Evolutionary conservation across 2,113 vertebrate species (phyloP), one percentile per base, ranked within the genome.

Genomic region (Sinocyclocheilus anophthalmus): DNA sequence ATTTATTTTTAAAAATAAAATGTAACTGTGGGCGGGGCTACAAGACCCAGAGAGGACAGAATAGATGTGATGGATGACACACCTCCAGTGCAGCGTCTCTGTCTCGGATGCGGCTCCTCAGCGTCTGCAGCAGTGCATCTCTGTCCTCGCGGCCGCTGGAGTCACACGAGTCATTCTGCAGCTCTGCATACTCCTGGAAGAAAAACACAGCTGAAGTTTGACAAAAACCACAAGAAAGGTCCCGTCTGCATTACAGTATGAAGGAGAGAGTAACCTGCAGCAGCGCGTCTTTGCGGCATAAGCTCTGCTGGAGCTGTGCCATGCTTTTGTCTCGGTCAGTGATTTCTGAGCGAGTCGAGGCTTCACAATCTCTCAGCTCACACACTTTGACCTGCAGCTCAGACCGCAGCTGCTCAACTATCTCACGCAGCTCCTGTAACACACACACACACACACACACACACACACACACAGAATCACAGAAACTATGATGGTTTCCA

Each of bases 81-180:
- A 98, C 98, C 97, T 99, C 97, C 57, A 99, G 92, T 81, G 96
- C 97, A 89, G 88, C 91, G 91, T 99, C 97, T 92, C 96, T 93
- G 18, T 98, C 97, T 7, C 95, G 96, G 89, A 99, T 95, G 59
- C 97, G 95, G 86, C 96, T 96, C 85, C 95, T 96, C 83, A 99
- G 92, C 85, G 97, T 97, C 90, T 97, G 95, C 88, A 99, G 89
- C 90, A 98, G 94, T 33, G 93, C 87, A 55, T 97, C 96, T 90
- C 59, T 65, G 13, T 67, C 22, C 16, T 0, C 6, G 14, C 5
- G 53, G 16, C 30, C 94, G 89, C 33, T 91, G 76, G 91, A 85
- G 76, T 89, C 95, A n/a, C 94, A 80, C 12, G 95, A 93, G 76
- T 92, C 92, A 0, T 96, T 95, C 83, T 96, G 86, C 89, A 97